phyloP scores from a whole-genome alignment of 2,113 vertebrate genomes.

The Mus spicilegus region DNA sequence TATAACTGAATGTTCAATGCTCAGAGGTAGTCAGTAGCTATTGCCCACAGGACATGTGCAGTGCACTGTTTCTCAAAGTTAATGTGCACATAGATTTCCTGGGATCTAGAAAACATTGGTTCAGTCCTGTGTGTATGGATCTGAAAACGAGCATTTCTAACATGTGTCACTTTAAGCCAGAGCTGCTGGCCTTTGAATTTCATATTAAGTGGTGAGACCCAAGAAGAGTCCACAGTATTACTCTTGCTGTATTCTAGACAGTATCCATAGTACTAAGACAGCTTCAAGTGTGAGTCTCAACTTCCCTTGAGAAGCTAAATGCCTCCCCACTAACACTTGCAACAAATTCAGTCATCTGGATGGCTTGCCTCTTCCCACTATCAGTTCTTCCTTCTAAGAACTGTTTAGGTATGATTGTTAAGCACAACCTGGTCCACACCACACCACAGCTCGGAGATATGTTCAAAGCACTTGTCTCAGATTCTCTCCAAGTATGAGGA shows the following conservation, averaged over 20 bases:
- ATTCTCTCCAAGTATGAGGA: neutral
- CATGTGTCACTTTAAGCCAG: neutral
- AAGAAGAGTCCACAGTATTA: neutral
- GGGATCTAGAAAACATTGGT: neutral
- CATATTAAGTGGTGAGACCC: neutral
- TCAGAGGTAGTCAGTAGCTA: neutral
- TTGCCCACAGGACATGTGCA: neutral
- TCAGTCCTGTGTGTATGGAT: neutral
- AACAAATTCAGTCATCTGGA: neutral
- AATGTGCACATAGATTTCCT: neutral
- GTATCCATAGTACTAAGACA: neutral
- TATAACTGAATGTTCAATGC: neutral
- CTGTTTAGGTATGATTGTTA: neutral
- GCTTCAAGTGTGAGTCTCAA: neutral
- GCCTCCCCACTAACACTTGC: neutral
- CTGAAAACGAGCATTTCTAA: neutral
- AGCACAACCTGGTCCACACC: neutral
- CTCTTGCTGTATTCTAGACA: neutral
- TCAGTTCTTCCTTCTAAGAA: neutral
- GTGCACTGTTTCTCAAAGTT: neutral
- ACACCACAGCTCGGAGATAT: neutral
- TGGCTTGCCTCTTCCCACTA: neutral
- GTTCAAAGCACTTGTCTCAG: neutral
- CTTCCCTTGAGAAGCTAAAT: neutral
- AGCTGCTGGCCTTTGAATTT: neutral